A percentile compares a stretch with the other conserved stretches of the same genome.
phyloP scores from a whole-genome alignment of 1,140 invertebrate species.

The Tetranychus cinnabarinus region DNA sequence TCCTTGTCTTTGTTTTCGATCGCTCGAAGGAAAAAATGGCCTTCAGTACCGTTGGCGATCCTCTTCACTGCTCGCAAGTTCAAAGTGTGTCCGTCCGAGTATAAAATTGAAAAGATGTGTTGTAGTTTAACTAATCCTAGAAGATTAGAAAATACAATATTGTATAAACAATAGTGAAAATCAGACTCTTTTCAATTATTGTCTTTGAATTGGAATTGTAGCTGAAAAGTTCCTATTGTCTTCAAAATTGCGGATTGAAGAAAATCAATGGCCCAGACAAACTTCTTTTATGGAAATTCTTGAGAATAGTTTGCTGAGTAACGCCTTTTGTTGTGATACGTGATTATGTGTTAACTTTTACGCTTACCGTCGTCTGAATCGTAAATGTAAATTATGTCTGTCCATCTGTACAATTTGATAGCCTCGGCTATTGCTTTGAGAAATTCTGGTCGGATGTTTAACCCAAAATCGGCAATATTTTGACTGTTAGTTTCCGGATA shows the following conservation, averaged over 20 bases:
- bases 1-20: slow-evolving; percentile 6
- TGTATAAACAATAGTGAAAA: background rate
- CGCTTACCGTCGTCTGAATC: slow-evolving; percentile 75
- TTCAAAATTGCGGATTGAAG: no score
- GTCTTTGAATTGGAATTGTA: no score
- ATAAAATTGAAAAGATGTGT: background rate
- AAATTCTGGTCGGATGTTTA: slow-evolving; percentile 59
- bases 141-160: background rate
- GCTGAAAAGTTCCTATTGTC: no score
- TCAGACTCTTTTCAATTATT: background rate
- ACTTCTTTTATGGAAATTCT: no score
- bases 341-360: no score
- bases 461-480: slow-evolving; percentile 44
- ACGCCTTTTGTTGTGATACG: no score
- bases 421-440: slow-evolving; percentile 65
- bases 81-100: background rate
- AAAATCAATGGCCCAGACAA: no score
- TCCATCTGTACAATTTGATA: slow-evolving; percentile 70
- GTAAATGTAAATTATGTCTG: slow-evolving; percentile 75
- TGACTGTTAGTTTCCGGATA: slow-evolving; percentile 37
- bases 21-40: background rate
- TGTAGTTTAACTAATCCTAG: background rate
- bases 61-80: slow-evolving; percentile 1
- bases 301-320: no score
- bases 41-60: background rate